phyloP scores from a whole-genome alignment of 2,797 vertebrate genomes.

The Sebastes taczanowskii region DNA sequence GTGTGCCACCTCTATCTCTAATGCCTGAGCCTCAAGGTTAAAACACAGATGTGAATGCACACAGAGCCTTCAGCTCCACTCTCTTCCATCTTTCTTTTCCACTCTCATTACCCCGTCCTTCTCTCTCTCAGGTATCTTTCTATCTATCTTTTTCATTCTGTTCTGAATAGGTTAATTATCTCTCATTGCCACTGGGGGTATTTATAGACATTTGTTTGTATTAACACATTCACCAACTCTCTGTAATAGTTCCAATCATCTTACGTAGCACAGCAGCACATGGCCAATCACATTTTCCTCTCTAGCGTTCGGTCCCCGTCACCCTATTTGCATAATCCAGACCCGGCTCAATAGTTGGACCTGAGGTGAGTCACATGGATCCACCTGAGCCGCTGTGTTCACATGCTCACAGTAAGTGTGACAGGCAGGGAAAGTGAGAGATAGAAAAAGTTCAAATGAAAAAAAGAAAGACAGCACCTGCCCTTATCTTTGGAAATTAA shows the following conservation, averaged over 20 bases:
- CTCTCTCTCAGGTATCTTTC: constrained; percentile 9
- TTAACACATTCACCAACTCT: constrained; percentile 7
- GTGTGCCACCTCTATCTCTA: constrained; percentile 17
- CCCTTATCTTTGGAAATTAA: not conserved
- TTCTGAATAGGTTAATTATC: constrained; percentile 20
- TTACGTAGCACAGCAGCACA: constrained; percentile 15
- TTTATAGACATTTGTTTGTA: constrained; percentile 20
- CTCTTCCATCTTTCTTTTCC: constrained; percentile 4
- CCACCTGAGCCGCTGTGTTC: constrained; percentile 39
- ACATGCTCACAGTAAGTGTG: not conserved
- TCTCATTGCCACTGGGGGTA: constrained; percentile 3
- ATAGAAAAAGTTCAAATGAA: not conserved
- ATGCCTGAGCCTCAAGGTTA: constrained; percentile 56
- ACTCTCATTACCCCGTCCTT: not conserved
- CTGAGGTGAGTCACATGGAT: constrained; percentile 49
- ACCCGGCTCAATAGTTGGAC: constrained; percentile 54
- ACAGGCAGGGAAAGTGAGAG: constrained; percentile 15
- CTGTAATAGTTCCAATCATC: not conserved
- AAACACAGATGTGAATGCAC: constrained; percentile 32
- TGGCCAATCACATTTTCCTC: constrained; percentile 38
- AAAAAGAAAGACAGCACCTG: not conserved
- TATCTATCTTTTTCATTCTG: constrained; percentile 9
- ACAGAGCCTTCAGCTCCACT: constrained; percentile 4
- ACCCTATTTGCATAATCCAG: constrained; percentile 70
- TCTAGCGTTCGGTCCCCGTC: constrained; percentile 11